These are phyloP conservation scores for Carcina quercana DNA, from an alignment of 2,888 invertebrate species.

Conservation along the genomic window DNA sequence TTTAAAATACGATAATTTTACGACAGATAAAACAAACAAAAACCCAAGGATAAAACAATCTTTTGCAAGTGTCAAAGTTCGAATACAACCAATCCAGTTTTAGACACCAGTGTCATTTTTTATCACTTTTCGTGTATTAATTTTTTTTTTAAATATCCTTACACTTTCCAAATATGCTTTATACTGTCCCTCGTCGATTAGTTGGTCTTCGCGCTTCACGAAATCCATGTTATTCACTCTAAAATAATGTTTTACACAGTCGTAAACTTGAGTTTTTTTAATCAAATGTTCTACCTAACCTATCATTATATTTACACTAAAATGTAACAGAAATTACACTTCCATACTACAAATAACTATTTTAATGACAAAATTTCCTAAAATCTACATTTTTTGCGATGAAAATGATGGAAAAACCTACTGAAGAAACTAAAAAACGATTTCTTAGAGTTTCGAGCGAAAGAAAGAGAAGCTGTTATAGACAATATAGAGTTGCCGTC, in stretches of 20 bases:
- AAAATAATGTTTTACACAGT: constrained; percentile 10
- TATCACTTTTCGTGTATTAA: neutral
- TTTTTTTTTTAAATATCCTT: constrained; percentile 25
- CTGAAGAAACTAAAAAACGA: constrained; percentile 20
- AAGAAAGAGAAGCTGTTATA: constrained; percentile 54
- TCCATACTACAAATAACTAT: constrained; percentile 21
- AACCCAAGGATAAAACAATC: constrained; percentile 3
- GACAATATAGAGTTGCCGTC: constrained; percentile 40
- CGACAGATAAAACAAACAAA: neutral
- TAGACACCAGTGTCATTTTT: constrained; percentile 1
- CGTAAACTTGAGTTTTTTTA: constrained; percentile 16
- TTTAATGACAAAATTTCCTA: constrained; percentile 16
- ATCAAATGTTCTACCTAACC: constrained; percentile 47
- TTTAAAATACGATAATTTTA: too few relatives aligned
- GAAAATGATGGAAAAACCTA: neutral
- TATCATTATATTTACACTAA: constrained; percentile 29
- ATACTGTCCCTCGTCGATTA: constrained; percentile 53
- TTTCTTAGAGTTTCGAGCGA: constrained; percentile 38
- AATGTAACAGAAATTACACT: constrained; percentile 26
- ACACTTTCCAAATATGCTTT: constrained; percentile 58
- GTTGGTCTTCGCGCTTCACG: constrained; percentile 58
- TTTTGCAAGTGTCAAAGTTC: constrained; percentile 11
- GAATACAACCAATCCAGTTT: neutral
- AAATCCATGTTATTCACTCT: constrained; percentile 49
- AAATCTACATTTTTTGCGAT: constrained; percentile 5